Evolutionary conservation across 2,797 vertebrate species (phyloP).

Genomic region (Labroides dimidiatus): DNA sequence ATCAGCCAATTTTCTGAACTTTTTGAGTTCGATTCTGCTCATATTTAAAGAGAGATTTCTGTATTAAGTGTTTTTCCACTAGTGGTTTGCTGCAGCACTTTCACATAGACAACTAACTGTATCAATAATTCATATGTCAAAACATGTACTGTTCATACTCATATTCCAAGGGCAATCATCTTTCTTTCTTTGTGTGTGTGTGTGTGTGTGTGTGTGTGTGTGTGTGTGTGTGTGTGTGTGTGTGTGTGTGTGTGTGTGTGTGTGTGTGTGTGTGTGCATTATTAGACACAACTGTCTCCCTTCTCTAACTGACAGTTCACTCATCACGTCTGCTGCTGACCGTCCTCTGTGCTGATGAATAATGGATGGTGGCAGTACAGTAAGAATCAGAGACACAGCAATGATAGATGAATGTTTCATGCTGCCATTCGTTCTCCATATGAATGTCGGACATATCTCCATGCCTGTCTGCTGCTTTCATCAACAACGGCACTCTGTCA

Average conservation of each 20-base stretch:
- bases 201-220: neutral
- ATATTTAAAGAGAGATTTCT: slow-evolving; percentile 38
- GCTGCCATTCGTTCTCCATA: slow-evolving; percentile 56
- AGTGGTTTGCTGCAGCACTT: neutral
- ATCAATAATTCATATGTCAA: neutral
- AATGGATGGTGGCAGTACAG: slow-evolving; percentile 70
- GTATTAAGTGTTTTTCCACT: slow-evolving; percentile 21
- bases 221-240: neutral
- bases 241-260: neutral
- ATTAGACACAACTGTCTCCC: slow-evolving; percentile 13
- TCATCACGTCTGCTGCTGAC: slow-evolving; percentile 43
- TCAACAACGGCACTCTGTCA: slow-evolving; percentile 34
- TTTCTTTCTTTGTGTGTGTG: neutral
- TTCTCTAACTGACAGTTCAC: slow-evolving; percentile 34
- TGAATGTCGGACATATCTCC: slow-evolving; percentile 42
- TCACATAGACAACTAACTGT: neutral
- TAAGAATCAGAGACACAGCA: slow-evolving; percentile 56
- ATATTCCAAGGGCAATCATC: slow-evolving; percentile 1
- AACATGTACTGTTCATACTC: neutral
- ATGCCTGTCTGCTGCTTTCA: slow-evolving; percentile 31
- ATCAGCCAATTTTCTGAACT: slow-evolving; percentile 8
- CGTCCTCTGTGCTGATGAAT: slow-evolving; percentile 61
- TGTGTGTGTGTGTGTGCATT: slow-evolving; percentile 8
- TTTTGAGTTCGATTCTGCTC: slow-evolving; percentile 26
- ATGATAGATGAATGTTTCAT: slow-evolving; percentile 70